Evolutionary conservation across 2,113 vertebrate genomes (phyloP), one percentile per base, ranked within the genome.

Genomic region (Microtus ochrogaster): DNA sequence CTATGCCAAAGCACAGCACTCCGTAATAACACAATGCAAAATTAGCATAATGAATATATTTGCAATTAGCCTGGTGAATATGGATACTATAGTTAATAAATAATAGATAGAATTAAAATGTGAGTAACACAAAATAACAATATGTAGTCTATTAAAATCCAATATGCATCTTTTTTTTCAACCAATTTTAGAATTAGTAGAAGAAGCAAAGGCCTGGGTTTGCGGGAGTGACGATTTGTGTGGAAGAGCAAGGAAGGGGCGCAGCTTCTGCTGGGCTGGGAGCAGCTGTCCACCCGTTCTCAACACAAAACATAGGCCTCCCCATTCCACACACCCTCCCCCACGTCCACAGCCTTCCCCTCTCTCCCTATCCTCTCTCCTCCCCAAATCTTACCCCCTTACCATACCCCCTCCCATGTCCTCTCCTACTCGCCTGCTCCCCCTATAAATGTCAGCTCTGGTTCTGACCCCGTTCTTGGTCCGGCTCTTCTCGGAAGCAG

Each of bases 361-460:
- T 28, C 5, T 55, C 5, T n/a, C 19, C 11, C 12, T 13, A 22
- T 22, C 22, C 79, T 39, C 21, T 19, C 52, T 33, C 36, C 58
- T 26, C 7, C 17, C 13, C 4, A 1, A 41, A 44, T 22, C 0
- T 13, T 1, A n/a, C 72, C 11, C 41, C 39, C 17, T 39, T 17
- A 77, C 5, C 19, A 55, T 9, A 10, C 2, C 1, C 19, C 13
- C 21, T 0, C 5, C 0, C 55, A 83, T 0, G 3, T 7, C 22
- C 49, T 81, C 33, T 52, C 55, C 52, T n/a, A 30, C 4, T 41
- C 4, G 6, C 5, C 26, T 63, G 55, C n/a, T 81, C 79, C 28
- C 8, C 39, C 63, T 47, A 7, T 63, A 73, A 61, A 63, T 6
- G 5, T 81, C 47, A 82, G 16, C 52, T 47, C 52, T 5, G n/a